Percentiles rank a stretch among this genome's conserved stretches.
Evolutionary conservation across 2,113 vertebrate species (phyloP).

Genomic region (Machaerirhynchus nigripectus): DNA sequence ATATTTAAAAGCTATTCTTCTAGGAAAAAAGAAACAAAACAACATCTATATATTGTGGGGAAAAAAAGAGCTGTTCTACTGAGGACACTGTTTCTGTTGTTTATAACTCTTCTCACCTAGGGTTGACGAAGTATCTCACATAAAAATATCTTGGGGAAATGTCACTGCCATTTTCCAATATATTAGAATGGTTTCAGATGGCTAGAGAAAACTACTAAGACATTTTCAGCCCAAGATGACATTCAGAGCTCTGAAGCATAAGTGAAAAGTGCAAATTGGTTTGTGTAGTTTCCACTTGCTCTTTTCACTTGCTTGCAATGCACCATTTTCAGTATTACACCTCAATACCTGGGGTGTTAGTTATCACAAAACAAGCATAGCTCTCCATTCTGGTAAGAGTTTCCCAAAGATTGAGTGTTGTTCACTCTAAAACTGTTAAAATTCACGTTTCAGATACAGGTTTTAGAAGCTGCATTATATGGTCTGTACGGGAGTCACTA

Average conservation of each 20-base stretch:
- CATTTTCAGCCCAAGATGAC: conserved; percentile 33
- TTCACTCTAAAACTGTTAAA: background rate
- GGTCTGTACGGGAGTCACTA: background rate
- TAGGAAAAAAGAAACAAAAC: accelerated
- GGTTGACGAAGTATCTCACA: background rate
- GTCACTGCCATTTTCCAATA: conserved; percentile 32
- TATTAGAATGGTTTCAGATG: conserved; percentile 33
- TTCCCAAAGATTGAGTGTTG: background rate
- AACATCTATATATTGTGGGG: accelerated
- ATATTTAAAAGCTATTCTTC: background rate
- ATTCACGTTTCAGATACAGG: background rate
- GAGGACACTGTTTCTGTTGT: background rate
- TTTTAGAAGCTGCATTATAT: background rate
- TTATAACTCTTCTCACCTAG: background rate
- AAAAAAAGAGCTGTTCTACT: accelerated
- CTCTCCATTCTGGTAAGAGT: background rate
- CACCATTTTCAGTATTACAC: background rate
- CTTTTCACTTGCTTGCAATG: conserved; percentile 12
- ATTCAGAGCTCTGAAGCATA: conserved; percentile 51
- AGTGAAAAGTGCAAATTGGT: conserved; percentile 33
- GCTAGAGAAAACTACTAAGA: conserved; percentile 38
- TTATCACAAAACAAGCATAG: conserved; percentile 1
- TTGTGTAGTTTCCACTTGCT: conserved; percentile 46
- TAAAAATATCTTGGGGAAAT: conserved; percentile 38
- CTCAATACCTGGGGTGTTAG: background rate